Evolutionary conservation across 1,140 invertebrate species (phyloP).

Genomic region (Luehdorfia chinensis): DNA sequence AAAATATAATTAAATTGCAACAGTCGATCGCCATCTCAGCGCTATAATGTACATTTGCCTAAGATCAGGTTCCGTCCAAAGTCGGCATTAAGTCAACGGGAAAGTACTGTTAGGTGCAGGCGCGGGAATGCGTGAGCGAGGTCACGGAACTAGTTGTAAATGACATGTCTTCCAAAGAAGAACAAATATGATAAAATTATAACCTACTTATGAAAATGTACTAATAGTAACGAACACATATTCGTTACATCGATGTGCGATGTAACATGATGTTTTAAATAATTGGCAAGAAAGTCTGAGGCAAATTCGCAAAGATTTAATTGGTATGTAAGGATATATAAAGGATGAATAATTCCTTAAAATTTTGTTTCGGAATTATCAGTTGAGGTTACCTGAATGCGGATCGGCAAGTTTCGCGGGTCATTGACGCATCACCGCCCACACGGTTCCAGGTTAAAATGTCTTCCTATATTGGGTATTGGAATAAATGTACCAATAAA

Average conservation of each 20-base stretch:
- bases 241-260: too few relatives aligned
- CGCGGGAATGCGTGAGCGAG: constrained; percentile 76
- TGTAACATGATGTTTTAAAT: too few relatives aligned
- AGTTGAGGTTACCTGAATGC: constrained; percentile 63
- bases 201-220: constrained; percentile 18
- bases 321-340: too few relatives aligned
- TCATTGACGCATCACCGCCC: constrained; percentile 73
- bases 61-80: constrained; percentile 74
- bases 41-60: constrained; percentile 68
- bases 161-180: constrained; percentile 67
- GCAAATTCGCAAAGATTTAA: too few relatives aligned
- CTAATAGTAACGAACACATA: background rate
- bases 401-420: constrained; percentile 70
- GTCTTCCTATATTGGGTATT: constrained; percentile 33
- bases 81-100: constrained; percentile 73
- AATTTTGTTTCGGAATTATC: constrained; percentile 11
- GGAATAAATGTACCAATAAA: constrained; percentile 25
- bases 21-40: constrained; percentile 57
- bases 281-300: background rate
- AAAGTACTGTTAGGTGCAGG: constrained; percentile 76
- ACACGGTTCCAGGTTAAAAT: constrained; percentile 55
- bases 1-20: constrained; percentile 76
- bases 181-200: constrained; percentile 53
- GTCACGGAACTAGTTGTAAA: constrained; percentile 77
- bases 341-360: too few relatives aligned